phyloP scores from a whole-genome alignment of 2,797 vertebrate genomes.

The Dicrostonyx torquatus region DNA sequence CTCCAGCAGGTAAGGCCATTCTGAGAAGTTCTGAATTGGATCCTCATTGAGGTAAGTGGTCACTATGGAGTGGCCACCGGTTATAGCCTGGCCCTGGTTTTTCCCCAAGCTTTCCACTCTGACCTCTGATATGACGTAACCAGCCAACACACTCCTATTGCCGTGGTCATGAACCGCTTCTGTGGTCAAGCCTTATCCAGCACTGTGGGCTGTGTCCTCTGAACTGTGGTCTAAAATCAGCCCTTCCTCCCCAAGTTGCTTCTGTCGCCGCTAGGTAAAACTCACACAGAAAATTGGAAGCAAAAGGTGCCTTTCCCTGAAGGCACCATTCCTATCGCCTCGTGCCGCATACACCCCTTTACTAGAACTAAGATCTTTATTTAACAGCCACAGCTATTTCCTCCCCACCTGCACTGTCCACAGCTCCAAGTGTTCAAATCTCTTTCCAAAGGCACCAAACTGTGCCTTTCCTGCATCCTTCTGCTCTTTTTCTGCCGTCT shows the following conservation, averaged over 20 bases:
- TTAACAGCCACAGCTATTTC: neutral
- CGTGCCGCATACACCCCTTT: accelerated
- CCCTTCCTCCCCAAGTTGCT: neutral
- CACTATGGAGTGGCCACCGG: neutral
- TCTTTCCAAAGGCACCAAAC: neutral
- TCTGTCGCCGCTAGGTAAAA: neutral
- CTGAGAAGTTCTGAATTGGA: neutral
- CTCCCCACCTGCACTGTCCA: neutral
- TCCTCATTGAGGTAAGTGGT: neutral
- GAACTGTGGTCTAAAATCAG: neutral
- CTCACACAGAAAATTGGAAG: neutral
- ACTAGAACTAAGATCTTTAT: neutral
- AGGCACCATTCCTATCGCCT: too few relatives aligned
- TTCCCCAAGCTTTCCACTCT: neutral
- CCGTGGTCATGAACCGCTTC: neutral
- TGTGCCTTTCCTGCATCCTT: neutral
- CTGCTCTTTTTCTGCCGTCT: neutral
- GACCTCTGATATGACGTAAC: neutral
- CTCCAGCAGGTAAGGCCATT: too few relatives aligned
- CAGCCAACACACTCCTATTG: neutral
- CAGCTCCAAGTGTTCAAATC: neutral
- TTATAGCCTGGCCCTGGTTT: neutral
- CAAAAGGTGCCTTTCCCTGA: neutral
- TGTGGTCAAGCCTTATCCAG: neutral
- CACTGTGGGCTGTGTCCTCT: neutral